Conservation (phyloP, 2,113 vertebrate species). For the Anser brachyrhynchus region DNA sequence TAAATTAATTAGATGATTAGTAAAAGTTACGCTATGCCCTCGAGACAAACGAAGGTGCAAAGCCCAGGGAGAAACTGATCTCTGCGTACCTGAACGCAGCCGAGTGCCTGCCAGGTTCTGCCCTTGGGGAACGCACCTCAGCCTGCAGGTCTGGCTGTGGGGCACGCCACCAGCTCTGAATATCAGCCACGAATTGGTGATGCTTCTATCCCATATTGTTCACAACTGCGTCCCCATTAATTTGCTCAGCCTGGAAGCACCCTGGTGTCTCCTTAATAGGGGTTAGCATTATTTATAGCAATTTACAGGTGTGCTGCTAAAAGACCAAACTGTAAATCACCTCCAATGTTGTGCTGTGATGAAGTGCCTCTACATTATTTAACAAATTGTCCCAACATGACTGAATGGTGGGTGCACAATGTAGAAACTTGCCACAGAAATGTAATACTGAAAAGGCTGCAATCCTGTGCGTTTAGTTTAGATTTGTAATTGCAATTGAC, state of each 20-base stretch:
- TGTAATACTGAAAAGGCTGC: background rate
- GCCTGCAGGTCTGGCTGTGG: background rate
- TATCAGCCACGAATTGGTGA: background rate
- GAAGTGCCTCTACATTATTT: slow-evolving; percentile 22
- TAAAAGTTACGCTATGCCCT: background rate
- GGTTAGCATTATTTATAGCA: slow-evolving; percentile 2
- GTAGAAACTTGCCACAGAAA: background rate
- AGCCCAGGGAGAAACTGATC: background rate
- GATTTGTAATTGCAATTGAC: background rate
- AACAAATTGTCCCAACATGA: slow-evolving; percentile 25
- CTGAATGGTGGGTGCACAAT: accelerated
- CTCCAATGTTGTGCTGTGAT: background rate
- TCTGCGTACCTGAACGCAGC: background rate
- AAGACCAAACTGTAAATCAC: slow-evolving; percentile 9
- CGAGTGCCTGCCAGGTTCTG: background rate
- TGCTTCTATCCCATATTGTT: background rate
- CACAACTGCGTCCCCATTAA: background rate
- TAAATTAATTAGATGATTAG: background rate
- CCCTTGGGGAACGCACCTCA: background rate
- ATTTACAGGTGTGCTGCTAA: slow-evolving; percentile 44
- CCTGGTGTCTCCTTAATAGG: slow-evolving; percentile 17
- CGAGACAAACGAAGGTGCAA: background rate
- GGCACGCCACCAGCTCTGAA: accelerated
- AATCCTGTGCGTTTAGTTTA: background rate
- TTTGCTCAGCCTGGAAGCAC: background rate